These are phyloP conservation scores for Hydroisotoma schaefferi DNA, from an alignment of 2,888 invertebrate genomes.

Conservation along the genomic window DNA sequence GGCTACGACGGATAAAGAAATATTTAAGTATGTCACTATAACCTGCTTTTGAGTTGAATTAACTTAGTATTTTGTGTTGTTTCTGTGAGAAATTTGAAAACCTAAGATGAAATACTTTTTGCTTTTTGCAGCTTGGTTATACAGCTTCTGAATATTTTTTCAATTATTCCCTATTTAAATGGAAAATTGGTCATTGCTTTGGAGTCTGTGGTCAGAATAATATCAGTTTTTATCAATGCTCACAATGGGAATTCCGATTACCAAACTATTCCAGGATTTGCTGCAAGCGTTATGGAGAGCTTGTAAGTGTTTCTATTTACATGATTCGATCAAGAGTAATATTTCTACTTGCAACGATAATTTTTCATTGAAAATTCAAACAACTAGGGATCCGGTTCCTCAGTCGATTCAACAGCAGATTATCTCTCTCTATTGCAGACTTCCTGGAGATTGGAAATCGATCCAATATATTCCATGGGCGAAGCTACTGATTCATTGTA, in stretches of 20 bases:
- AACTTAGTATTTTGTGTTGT: not conserved
- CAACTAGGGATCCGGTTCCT: conserved; percentile 14
- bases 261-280: not conserved
- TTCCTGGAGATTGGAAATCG: conserved; percentile 24
- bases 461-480: conserved; percentile 20
- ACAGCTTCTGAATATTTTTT: not conserved
- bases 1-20: conserved; percentile 22
- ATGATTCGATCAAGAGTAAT: not conserved
- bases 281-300: not conserved
- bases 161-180: not conserved
- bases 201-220: conserved; percentile 1
- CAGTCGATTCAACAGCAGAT: conserved; percentile 21
- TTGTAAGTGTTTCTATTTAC: not conserved
- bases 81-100: not conserved
- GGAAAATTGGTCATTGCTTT: not conserved
- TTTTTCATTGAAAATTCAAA: not conserved
- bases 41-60: not conserved
- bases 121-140: not conserved
- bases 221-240: not conserved
- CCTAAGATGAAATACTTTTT: not conserved
- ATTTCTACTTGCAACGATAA: not conserved
- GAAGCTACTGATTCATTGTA: conserved; percentile 25
- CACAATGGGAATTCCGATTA: not conserved
- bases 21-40: conserved; percentile 30
- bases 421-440: conserved; percentile 21